Conservation (phyloP, 2,113 vertebrate species). For the Colaptes auratus region DNA sequence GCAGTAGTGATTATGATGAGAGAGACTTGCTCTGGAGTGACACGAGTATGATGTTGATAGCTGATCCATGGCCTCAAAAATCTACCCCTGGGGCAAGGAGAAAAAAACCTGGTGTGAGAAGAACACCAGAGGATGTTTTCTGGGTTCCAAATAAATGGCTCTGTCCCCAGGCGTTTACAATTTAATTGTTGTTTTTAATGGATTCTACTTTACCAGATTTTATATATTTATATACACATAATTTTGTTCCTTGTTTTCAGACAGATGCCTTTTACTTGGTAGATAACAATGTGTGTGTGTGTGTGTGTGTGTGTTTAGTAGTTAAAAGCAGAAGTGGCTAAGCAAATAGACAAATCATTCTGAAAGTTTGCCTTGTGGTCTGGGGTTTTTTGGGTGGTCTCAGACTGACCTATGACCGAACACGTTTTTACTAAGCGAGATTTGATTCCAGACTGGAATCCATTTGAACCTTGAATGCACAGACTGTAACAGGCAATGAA, state of each 20-base stretch:
- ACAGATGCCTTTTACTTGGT: not conserved
- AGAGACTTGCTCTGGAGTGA: not conserved
- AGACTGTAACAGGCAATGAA: not conserved
- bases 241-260: not conserved
- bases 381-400: fast-evolving
- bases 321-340: not conserved
- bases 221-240: not conserved
- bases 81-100: not conserved
- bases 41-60: not conserved
- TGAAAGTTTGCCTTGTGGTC: not conserved
- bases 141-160: fast-evolving
- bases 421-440: not conserved
- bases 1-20: not conserved
- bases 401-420: not conserved
- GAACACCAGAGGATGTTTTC: not conserved
- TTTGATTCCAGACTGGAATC: not conserved
- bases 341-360: not conserved
- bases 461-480: not conserved
- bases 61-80: not conserved
- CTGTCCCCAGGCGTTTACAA: not conserved
- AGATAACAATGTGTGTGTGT: too few species aligned
- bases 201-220: not conserved
- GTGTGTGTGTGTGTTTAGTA: not conserved
- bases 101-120: not conserved
- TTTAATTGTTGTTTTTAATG: not conserved